Percentiles rank a stretch among this genome's conserved stretches.
Evolutionary conservation across 2,797 vertebrate genomes (phyloP).

Genomic region (Pempheris klunzingeri): DNA sequence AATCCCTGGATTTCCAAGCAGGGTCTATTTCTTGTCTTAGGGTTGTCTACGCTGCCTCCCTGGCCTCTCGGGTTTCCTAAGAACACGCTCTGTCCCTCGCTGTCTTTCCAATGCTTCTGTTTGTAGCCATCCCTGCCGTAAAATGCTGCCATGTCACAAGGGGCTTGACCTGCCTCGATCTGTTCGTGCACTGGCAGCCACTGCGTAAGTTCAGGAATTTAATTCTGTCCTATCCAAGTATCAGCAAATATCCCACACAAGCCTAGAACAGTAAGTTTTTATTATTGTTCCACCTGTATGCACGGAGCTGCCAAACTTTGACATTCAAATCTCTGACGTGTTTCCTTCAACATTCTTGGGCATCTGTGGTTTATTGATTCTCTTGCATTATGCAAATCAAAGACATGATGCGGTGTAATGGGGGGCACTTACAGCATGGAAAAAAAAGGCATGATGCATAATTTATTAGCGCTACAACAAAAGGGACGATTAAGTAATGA

Average conservation of each 20-base stretch:
- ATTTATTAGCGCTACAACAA: conserved; percentile 42
- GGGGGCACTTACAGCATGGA: conserved; percentile 28
- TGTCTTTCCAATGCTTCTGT: conserved; percentile 23
- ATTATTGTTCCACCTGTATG: background rate
- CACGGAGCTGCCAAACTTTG: background rate
- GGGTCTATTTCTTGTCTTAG: conserved; percentile 80
- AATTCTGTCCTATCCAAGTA: background rate
- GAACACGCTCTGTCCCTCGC: conserved; percentile 1
- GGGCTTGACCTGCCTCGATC: background rate
- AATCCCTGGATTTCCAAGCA: conserved; percentile 72
- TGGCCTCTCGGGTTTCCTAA: conserved; percentile 67
- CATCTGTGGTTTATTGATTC: conserved; percentile 45
- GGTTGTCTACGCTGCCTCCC: conserved; percentile 55
- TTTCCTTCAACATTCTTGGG: background rate
- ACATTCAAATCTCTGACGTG: background rate
- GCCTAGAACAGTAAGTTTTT: background rate
- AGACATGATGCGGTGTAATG: conserved; percentile 53
- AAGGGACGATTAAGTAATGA: conserved; percentile 6
- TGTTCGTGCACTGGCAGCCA: background rate
- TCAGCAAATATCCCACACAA: conserved; percentile 15
- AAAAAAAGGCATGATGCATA: conserved; percentile 33
- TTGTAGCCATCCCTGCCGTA: conserved; percentile 6
- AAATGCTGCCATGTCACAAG: background rate
- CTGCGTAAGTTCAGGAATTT: background rate
- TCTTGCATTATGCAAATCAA: conserved; percentile 45